Evolutionary conservation across 2,797 vertebrate genomes (phyloP).

Genomic region (Myotis planiceps): DNA sequence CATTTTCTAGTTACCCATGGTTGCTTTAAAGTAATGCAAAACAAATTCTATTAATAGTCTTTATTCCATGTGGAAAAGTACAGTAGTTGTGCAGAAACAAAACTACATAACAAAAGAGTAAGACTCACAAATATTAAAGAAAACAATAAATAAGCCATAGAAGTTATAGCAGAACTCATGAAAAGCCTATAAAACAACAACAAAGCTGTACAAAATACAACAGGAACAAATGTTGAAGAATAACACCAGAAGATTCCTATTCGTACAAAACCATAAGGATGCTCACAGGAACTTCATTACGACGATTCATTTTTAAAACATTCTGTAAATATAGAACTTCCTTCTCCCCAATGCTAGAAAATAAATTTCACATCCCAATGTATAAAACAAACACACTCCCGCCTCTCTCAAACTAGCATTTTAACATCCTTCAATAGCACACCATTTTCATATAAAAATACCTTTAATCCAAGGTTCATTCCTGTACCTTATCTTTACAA

Average conservation of each 20-base stretch:
- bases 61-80: conserved; percentile 90
- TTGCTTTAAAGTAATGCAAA: conserved; percentile 69
- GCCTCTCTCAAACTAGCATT: conserved; percentile 61
- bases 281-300: conserved; percentile 80
- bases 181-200: conserved; percentile 87
- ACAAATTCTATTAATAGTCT: conserved; percentile 85
- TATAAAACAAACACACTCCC: conserved; percentile 63
- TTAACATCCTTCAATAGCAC: conserved; percentile 62
- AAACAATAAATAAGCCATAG: conserved; percentile 96
- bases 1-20: background rate
- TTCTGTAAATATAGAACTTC: conserved; percentile 73
- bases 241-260: conserved; percentile 81
- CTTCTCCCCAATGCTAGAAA: conserved; percentile 71
- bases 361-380: conserved; percentile 66
- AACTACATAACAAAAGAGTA: conserved; percentile 94
- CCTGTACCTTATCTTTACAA: conserved; percentile 84
- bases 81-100: conserved; percentile 99
- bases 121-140: conserved; percentile 94
- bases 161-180: conserved; percentile 90
- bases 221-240: conserved; percentile 77
- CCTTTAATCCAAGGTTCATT: conserved; percentile 73
- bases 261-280: conserved; percentile 84
- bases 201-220: conserved; percentile 89
- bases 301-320: conserved; percentile 54
- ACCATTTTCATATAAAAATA: conserved; percentile 77